These are phyloP conservation scores for Budorcas taxicolor DNA, from an alignment of 2,113 vertebrate genomes.

Conservation along the genomic window DNA sequence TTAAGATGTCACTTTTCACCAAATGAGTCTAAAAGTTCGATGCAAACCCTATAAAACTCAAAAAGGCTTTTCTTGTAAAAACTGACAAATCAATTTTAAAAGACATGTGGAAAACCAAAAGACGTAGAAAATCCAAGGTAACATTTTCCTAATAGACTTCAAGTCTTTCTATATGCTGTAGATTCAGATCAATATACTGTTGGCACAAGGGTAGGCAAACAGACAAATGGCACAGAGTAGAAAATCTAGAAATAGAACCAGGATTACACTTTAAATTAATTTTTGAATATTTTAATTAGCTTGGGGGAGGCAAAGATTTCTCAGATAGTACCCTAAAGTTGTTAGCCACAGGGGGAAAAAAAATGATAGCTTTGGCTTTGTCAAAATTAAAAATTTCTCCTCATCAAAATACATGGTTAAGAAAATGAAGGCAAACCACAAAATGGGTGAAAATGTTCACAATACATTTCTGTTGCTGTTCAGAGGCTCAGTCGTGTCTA, in stretches of 20 bases:
- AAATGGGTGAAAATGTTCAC: neutral
- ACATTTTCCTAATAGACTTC: neutral
- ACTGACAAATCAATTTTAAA: neutral
- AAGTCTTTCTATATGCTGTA: neutral
- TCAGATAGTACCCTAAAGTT: neutral
- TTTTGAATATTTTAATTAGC: neutral
- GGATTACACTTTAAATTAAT: neutral
- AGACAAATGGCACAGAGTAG: neutral
- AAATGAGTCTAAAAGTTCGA: neutral
- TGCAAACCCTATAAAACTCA: neutral
- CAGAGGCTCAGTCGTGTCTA: neutral
- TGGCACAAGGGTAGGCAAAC: neutral
- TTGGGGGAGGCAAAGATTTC: neutral
- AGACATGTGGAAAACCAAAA: neutral
- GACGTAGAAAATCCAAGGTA: neutral
- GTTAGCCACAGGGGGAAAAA: neutral
- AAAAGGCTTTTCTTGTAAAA: neutral
- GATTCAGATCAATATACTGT: neutral
- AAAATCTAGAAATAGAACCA: neutral
- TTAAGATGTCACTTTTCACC: neutral
- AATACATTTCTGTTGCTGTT: neutral
- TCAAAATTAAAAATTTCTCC: neutral
- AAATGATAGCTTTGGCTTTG: neutral
- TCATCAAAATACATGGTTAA: neutral
- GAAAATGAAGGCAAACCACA: neutral